Percentiles rank a stretch among this genome's conserved stretches.
These are phyloP conservation scores for Henricia sp. DNA, from an alignment of 53 echinoderm and acorn worm species.

Conservation along the genomic window DNA sequence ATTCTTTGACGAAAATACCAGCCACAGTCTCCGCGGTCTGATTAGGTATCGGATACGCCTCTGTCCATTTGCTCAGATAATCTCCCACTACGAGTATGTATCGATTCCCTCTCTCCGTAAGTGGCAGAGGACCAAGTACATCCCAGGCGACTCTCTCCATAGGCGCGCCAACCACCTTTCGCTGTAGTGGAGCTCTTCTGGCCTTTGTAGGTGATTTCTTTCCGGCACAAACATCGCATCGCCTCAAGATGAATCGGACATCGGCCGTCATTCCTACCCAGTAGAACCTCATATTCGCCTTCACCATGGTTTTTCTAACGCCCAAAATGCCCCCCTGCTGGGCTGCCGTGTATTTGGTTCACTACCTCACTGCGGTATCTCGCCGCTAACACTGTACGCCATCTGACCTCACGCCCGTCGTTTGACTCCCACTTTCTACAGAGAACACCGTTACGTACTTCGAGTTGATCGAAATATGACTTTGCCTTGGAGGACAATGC, in stretches of 20 bases:
- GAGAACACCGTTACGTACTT: conserved; percentile 7
- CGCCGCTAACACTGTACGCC: conserved; percentile 30
- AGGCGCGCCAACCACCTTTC: conserved; percentile 14
- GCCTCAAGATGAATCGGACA: conserved; percentile 45
- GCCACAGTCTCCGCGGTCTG: no score
- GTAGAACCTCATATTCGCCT: conserved; percentile 55
- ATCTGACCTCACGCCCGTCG: conserved; percentile 1
- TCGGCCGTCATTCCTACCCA: conserved; percentile 65
- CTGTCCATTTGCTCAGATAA: no score
- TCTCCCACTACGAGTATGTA: no score
- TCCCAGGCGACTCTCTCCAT: conserved; percentile 67
- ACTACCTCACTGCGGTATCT: conserved; percentile 23
- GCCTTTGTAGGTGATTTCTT: conserved; percentile 45
- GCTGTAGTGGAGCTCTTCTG: conserved; percentile 52
- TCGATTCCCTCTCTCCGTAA: conserved; percentile 29
- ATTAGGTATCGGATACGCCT: no score
- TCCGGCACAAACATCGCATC: conserved; percentile 52
- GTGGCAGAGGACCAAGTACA: conserved; percentile 51
- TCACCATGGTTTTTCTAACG: conserved; percentile 64
- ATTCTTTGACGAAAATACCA: no score
- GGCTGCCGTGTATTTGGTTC: conserved; percentile 52
- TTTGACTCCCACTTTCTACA: conserved; percentile 42
- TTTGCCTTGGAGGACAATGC: no score
- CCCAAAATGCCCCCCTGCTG: conserved; percentile 61
- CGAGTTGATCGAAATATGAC: no score